Evolutionary conservation across 2,113 vertebrate genomes (phyloP), one percentile per base, ranked within the genome.

Genomic region (Oxyura jamaicensis): DNA sequence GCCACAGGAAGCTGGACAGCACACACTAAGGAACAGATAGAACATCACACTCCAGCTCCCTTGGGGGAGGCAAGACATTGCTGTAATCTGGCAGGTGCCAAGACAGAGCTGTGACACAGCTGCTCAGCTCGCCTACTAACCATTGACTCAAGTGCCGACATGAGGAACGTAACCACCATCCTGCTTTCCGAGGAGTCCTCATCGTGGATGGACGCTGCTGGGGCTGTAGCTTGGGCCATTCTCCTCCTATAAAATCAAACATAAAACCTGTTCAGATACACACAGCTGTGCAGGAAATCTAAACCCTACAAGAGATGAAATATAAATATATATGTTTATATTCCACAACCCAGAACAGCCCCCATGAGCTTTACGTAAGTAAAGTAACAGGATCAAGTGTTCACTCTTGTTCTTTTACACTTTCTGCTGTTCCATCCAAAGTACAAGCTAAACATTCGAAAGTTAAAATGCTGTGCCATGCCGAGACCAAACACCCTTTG

Each of bases 61-160:
- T 68, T 62, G 33, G 0, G 1, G 39, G 11, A 86, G 33, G 46
- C 55, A 79, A 53, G 2, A 19, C 1, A 8, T 2, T 31, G 52
- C 26, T n/a, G 35, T n/a, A 50, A 83, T 19, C 59, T 73, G 56
- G 20, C 41, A 75, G 42, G 9, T 4, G 76, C 9, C 25, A 73
- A 63, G 21, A 44, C 7, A 46, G 41, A 46, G 41, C 23, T 74
- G 41, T 5, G 14, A 83, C 1, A 2, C 16, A 88, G 62, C n/a
- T 65, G 52, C 22, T 86, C 31, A 50, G 69, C 8, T 39, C 44
- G 18, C 63, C 44, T 90, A 96, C 97, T 97, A 90, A 98, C 98
- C 98, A 98, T 98, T 35, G 98, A 98, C 74, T 98, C 98, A 2
- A 98, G 97, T 9, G 98, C 98, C 56, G 98, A 98, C 98, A 98